These are phyloP conservation scores for Phylloscopus trochilus DNA, from an alignment of 2,113 vertebrate genomes.

Conservation along the genomic window DNA sequence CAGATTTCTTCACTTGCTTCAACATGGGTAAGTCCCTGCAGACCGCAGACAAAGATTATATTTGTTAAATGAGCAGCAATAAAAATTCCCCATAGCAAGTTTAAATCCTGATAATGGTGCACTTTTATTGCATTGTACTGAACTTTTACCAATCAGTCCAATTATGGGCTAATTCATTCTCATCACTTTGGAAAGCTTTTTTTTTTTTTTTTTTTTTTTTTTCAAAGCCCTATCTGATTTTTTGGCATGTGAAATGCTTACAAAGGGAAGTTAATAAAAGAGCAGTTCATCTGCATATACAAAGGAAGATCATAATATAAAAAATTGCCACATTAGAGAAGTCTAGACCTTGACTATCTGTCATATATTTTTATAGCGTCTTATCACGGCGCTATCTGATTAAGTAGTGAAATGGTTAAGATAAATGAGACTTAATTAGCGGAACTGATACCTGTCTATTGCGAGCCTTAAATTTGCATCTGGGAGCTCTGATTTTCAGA, in stretches of 20 bases:
- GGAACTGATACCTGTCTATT: slow-evolving; percentile 51
- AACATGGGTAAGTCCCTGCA: neutral
- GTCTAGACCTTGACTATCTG: slow-evolving; percentile 64
- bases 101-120: slow-evolving; percentile 31
- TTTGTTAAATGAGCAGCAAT: slow-evolving; percentile 6
- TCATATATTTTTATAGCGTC: slow-evolving; percentile 22
- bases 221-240: slow-evolving; percentile 58
- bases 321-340: slow-evolving; percentile 62
- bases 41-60: neutral
- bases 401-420: slow-evolving; percentile 61
- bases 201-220: slow-evolving; percentile 1
- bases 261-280: slow-evolving; percentile 63
- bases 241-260: slow-evolving; percentile 51
- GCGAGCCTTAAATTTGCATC: slow-evolving; percentile 1
- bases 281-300: slow-evolving; percentile 45
- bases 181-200: slow-evolving; percentile 7
- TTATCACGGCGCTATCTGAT: slow-evolving; percentile 58
- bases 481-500: slow-evolving; percentile 24
- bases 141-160: slow-evolving; percentile 55
- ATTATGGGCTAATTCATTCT: slow-evolving; percentile 58
- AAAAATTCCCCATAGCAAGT: slow-evolving; percentile 23
- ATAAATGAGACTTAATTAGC: slow-evolving; percentile 57
- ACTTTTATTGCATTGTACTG: slow-evolving; percentile 36
- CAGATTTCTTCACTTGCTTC: neutral
- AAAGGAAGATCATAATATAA: slow-evolving; percentile 54